phyloP scores from a whole-genome alignment of 2,797 vertebrate genomes.

The Acipenser oxyrinchus region DNA sequence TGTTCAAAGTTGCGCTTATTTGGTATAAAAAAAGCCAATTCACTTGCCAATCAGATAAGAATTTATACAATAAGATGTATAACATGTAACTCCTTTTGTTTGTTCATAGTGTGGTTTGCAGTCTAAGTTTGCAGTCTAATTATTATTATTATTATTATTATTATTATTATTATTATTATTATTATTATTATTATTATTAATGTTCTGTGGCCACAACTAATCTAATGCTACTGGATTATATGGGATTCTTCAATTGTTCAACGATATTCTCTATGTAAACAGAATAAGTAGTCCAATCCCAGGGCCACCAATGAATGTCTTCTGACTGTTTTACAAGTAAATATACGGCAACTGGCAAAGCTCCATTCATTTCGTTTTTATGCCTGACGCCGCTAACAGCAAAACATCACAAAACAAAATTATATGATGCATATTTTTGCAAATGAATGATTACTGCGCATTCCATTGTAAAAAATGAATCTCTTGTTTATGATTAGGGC shows the following conservation, averaged over 20 bases:
- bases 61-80: too few species aligned
- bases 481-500: slow-evolving; percentile 45
- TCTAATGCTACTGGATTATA: slow-evolving; percentile 34
- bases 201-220: not conserved
- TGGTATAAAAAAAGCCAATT: too few species aligned
- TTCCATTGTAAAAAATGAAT: slow-evolving; percentile 18
- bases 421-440: slow-evolving; percentile 35
- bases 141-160: too few species aligned
- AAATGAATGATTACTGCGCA: slow-evolving; percentile 47
- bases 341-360: not conserved
- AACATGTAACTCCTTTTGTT: too few species aligned
- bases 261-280: slow-evolving; percentile 25
- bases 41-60: too few species aligned
- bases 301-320: not conserved
- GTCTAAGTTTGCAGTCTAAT: too few species aligned
- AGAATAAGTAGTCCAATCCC: slow-evolving; percentile 16
- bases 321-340: slow-evolving; percentile 24
- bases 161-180: too few species aligned
- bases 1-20: too few species aligned
- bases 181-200: too few species aligned
- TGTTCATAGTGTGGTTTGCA: too few species aligned
- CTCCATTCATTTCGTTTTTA: not conserved
- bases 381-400: slow-evolving; percentile 20
- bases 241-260: slow-evolving; percentile 35
- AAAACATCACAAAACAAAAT: slow-evolving; percentile 28